phyloP scores from a whole-genome alignment of 2,113 vertebrate genomes.

The Egretta garzetta region DNA sequence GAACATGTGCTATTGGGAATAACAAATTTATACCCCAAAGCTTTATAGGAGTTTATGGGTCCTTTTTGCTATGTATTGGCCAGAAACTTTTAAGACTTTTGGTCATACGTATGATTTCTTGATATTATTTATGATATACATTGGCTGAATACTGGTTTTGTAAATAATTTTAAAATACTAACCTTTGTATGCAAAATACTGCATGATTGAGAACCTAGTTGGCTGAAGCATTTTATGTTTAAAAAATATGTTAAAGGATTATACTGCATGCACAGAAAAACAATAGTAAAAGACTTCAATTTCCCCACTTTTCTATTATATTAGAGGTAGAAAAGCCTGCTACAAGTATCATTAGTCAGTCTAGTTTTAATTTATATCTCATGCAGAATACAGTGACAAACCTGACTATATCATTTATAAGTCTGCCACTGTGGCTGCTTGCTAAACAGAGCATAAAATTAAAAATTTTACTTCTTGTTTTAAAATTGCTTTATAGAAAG shows the following conservation, averaged over 20 bases:
- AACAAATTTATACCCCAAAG: neutral
- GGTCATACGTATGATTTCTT: neutral
- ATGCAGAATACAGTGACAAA: neutral
- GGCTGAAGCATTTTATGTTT: neutral
- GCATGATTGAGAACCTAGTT: neutral
- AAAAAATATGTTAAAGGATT: neutral
- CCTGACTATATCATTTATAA: neutral
- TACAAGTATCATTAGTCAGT: neutral
- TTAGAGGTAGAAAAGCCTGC: neutral
- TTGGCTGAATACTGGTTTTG: neutral
- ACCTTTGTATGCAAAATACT: neutral
- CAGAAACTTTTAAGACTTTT: neutral
- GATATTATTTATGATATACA: neutral
- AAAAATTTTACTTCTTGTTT: neutral
- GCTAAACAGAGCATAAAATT: constrained; percentile 30
- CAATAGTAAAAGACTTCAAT: neutral
- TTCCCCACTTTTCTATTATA: neutral
- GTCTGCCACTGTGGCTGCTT: neutral
- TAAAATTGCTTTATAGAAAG: neutral
- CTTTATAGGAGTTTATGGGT: neutral
- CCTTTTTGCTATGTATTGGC: neutral
- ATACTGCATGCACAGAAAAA: neutral
- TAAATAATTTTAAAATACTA: neutral
- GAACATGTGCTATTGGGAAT: neutral
- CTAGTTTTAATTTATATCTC: neutral